Evolutionary conservation across 2,113 vertebrate genomes (phyloP), one percentile per base, ranked within the genome.

Genomic region (Chaetodon auriga): DNA sequence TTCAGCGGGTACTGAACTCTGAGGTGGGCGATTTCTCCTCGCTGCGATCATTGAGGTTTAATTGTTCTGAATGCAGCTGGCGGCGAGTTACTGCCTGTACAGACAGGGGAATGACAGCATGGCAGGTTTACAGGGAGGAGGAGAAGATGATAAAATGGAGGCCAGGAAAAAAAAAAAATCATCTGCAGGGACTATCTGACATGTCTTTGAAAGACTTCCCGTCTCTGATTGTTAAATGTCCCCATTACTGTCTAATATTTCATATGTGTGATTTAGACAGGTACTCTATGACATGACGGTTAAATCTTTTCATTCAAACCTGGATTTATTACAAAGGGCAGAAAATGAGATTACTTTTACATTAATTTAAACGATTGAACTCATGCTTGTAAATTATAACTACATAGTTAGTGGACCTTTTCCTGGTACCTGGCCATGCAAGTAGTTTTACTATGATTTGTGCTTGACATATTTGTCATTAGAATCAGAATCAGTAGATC

Each of bases 21-120:
- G 80, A 86, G 75, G 78, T 88, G 90, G 88, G 86, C 68, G 87
- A 92, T 82, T 73, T 80, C 78, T 83, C 85, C 63, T 86, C 8
- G 57, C 75, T 46, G 25, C 68, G 30, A 68, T 85, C 71, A n/a
- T 68, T 74, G 74, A 78, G 74, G 46, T 92, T 79, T 90, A 82
- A 89, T 88, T 88, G 82, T 83, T 88, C 66, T 81, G 89, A 71
- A 88, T 90, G 88, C 94, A 94, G 91, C 91, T 93, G 92, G 89
- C 55, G 36, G 80, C 73, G 54, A 90, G 84, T 93, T 93, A 93
- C 82, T 73, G 85, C 64, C 82, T 83, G 71, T 23, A 69, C 83
- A 71, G 78, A 68, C 68, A 74, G 75, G 68, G 86, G 91, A 91
- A 76, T 80, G 91, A 91, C 90, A 93, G 84, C 75, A 86, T 90